Evolutionary conservation across 2,797 vertebrate genomes (phyloP).

Genomic region (Micromesistius poutassou): DNA sequence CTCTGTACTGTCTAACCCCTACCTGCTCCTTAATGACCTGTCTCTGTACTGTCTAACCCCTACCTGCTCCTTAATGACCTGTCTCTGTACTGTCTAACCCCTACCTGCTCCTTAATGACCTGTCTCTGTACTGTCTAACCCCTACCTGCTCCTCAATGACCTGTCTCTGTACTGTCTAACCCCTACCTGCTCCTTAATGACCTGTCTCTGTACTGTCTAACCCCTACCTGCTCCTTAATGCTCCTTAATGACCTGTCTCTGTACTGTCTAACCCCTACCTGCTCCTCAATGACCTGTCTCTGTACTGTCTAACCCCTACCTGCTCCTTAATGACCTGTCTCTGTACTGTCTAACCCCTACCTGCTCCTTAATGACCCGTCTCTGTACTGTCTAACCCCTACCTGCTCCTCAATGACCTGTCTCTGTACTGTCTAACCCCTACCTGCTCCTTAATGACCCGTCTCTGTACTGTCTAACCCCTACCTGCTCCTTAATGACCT

Average conservation of each 20-base stretch:
- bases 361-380: no score
- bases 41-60: not conserved
- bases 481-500: not conserved
- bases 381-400: not conserved
- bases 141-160: not conserved
- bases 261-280: no score
- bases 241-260: not conserved
- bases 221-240: not conserved
- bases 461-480: not conserved
- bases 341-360: no score
- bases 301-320: not conserved
- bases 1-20: no score
- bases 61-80: not conserved
- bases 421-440: no score
- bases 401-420: not conserved
- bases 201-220: not conserved
- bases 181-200: no score
- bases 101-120: no score
- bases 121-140: not conserved
- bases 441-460: no score
- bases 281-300: no score
- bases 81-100: no score
- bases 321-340: not conserved
- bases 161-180: no score
- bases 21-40: no score